Evolutionary conservation across 92 coral and sea anemone genomes (phyloP), one percentile per base, ranked within the genome.

Genomic region (Porites divaricata): DNA sequence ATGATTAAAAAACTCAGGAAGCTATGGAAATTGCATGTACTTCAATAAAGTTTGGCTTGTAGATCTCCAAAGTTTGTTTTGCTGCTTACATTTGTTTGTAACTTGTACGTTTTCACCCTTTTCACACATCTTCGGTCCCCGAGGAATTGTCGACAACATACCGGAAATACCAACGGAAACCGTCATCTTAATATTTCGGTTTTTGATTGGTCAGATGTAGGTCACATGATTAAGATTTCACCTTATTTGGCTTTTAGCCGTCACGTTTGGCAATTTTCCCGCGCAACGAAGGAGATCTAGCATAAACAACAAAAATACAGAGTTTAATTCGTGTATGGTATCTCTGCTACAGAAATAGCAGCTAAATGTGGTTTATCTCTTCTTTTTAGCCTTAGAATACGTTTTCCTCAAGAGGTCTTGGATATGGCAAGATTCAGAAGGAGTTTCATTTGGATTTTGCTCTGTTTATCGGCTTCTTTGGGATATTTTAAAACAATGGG

Each of bases 401-500:
- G 65, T 61, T 74, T 86, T 53, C 70, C 80, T 79, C 69, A 54
- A 86, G 76, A 58, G 84, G 65, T 81, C 84, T 80, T 74, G 83
- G 75, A 86, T 57, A 86, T 90, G 93, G 67, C 63, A 83, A 87
- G 80, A 86, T 70, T 76, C 62, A 78, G 84, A 50, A 69, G 23
- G 41, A 70, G 19, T 51, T 23, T 76, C 26, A 48, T 90, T 49
- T 80, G 78, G 87, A 25, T 90, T 61, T 75, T 80, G 62, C 26
- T 81, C 63, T 83, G 84, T 74, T 70, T 90, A 21, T 68, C 76
- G 16, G 69, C 81, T 76, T 83, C 93, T 9, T 67, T 80, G 54
- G 76, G 41, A 16, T 79, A 70, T 79, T 65, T 63, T 87, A 87
- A 89, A 87, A 94, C 91, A 81, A 81, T 77, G 87, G 98, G 98